These are phyloP conservation scores for Phoxinus dragarum DNA, from an alignment of 2,797 vertebrate species.

Conservation along the genomic window DNA sequence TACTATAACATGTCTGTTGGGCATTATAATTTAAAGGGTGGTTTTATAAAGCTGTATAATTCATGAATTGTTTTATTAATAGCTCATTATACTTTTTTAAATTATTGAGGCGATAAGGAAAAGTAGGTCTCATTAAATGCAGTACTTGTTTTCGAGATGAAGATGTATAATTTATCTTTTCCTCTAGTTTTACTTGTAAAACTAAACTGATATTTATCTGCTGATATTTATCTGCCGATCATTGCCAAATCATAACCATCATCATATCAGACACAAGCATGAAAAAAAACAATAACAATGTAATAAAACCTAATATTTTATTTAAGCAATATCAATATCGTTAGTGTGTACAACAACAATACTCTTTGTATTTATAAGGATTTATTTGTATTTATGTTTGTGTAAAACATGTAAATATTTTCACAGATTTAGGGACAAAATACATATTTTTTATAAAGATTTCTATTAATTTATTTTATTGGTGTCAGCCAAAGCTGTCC, in stretches of 20 bases:
- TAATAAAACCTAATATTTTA: not conserved
- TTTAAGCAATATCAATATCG: not conserved
- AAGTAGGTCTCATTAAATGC: not conserved
- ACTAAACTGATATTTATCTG: not conserved
- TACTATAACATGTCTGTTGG: not conserved
- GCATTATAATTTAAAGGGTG: not conserved
- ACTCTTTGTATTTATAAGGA: no score
- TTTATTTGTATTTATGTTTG: not conserved
- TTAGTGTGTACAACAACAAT: not conserved
- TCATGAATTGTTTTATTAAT: constrained; percentile 20
- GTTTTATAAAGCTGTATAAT: not conserved
- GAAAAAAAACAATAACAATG: not conserved
- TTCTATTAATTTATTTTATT: not conserved
- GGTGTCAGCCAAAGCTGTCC: not conserved
- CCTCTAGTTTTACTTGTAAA: not conserved
- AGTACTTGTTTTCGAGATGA: constrained; percentile 7
- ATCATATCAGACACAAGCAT: not conserved
- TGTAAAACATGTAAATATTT: not conserved
- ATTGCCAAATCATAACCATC: not conserved
- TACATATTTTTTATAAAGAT: not conserved
- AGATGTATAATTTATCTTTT: not conserved
- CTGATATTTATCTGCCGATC: not conserved
- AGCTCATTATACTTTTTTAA: not conserved
- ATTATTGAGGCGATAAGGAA: not conserved
- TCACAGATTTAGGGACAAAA: not conserved